Evolutionary conservation across 2,113 vertebrate genomes (phyloP), one percentile per base, ranked within the genome.

Genomic region (Empidonax traillii): DNA sequence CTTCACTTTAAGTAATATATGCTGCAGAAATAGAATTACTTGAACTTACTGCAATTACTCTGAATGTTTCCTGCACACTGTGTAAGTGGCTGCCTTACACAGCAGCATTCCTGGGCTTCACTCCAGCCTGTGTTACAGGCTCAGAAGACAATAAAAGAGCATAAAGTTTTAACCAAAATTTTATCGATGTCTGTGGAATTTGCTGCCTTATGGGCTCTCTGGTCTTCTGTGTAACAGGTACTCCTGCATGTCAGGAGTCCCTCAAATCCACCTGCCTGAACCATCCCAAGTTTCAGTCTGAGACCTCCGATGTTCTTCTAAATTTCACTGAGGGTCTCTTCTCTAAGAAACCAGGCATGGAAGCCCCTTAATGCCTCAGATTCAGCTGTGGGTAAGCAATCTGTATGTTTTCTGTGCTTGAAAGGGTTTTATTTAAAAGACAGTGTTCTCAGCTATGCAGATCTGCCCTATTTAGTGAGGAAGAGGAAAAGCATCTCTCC

Each of bases 61-160:
- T 44, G 47, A 27, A 12, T 1, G 6, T 14, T n/a, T 56, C 71
- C 69, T 0, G 0, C 1, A 6, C 7, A 1, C 27, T 1, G 0
- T 20, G 0, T 51, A 30, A 68, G 44, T 6, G 56, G 11, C 14
- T 49, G 39, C 61, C 55, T 65, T 25, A 55, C 0, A 5, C 39
- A 75, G 82, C 12, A 67, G 68, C 58, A 22, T 13, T 23, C 41
- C 43, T 47, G 53, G 65, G 7, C 13, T n/a, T 77, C 10, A 5
- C 49, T 87, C 55, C 55, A 84, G 43, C 27, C 28, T 11, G 8
- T n/a, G 12, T 37, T 80, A 69, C 55, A 49, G 28, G n/a, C 31
- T 73, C 56, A 47, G 12, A 28, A 7, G 17, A 52, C 17, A 59
- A 73, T 25, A 41, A n/a, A 65, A 41, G 8, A 28, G 4, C 23